A percentile compares a stretch with the other conserved stretches of the same genome.
Evolutionary conservation across 2,888 invertebrate genomes (phyloP).

Genomic region (Miltochrista miniata): DNA sequence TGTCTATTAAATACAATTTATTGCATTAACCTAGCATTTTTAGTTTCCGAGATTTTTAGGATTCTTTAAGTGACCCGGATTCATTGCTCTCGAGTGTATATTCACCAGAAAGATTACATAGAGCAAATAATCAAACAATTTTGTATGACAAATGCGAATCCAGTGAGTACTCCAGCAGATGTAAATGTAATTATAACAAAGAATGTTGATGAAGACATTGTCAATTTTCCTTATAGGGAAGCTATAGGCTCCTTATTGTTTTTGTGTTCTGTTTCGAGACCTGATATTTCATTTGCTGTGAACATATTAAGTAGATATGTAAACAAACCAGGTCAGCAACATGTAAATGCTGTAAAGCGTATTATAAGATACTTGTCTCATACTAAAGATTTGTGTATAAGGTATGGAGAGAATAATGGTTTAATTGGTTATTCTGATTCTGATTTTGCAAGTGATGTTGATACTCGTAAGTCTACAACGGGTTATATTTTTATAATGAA

Average conservation of each 20-base stretch:
- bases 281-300: slow-evolving; percentile 19
- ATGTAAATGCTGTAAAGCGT: slow-evolving; percentile 30
- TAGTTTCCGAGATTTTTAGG: too few relatives aligned
- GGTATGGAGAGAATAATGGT: slow-evolving; percentile 20
- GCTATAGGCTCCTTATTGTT: slow-evolving; percentile 32
- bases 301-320: slow-evolving; percentile 32
- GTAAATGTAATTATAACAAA: slow-evolving; percentile 12
- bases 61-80: too few relatives aligned
- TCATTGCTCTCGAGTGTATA: too few relatives aligned
- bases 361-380: slow-evolving; percentile 30
- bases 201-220: background rate
- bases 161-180: slow-evolving; percentile 13
- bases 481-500: slow-evolving; percentile 38
- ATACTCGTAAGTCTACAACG: slow-evolving; percentile 35
- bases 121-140: slow-evolving; percentile 33
- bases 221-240: slow-evolving; percentile 10
- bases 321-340: slow-evolving; percentile 18
- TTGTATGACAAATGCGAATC: slow-evolving; percentile 28
- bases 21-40: too few relatives aligned
- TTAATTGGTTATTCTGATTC: slow-evolving; percentile 36
- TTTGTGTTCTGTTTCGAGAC: slow-evolving; percentile 27
- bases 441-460: slow-evolving; percentile 35
- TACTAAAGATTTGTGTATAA: slow-evolving; percentile 33
- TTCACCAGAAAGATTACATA: slow-evolving; percentile 26
- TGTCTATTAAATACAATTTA: too few relatives aligned